These are phyloP conservation scores for Epizoanthus rinbou DNA, from an alignment of 92 coral and sea anemone genomes.

Conservation along the genomic window DNA sequence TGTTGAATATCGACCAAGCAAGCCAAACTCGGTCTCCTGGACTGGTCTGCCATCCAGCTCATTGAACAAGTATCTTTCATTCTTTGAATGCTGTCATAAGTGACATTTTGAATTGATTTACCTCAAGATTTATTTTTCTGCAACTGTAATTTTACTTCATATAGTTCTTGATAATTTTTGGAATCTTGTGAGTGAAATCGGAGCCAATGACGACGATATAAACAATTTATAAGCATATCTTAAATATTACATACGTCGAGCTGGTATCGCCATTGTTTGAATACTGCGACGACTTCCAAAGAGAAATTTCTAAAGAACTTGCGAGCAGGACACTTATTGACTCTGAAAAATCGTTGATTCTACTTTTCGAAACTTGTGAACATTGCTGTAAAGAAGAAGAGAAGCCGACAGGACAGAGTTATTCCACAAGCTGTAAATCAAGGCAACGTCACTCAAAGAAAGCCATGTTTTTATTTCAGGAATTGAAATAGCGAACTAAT, in stretches of 20 bases:
- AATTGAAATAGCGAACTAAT: slow-evolving; percentile 12
- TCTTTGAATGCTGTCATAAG: slow-evolving; percentile 28
- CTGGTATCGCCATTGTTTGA: slow-evolving; percentile 67
- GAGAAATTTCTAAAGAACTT: slow-evolving; percentile 42
- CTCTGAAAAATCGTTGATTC: neutral
- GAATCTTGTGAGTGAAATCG: slow-evolving; percentile 14
- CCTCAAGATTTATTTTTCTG: slow-evolving; percentile 31
- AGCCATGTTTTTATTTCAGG: slow-evolving; percentile 34
- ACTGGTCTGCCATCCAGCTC: neutral
- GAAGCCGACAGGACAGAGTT: neutral
- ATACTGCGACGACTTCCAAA: slow-evolving; percentile 33
- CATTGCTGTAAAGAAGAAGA: neutral
- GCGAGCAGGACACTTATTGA: slow-evolving; percentile 16
- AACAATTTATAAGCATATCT: slow-evolving; percentile 79
- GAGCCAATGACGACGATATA: slow-evolving; percentile 33
- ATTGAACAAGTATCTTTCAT: slow-evolving; percentile 13
- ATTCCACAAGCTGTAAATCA: neutral
- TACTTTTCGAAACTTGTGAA: neutral
- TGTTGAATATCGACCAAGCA: neutral
- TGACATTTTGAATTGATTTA: slow-evolving; percentile 43
- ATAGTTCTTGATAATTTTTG: slow-evolving; percentile 9
- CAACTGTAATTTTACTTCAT: slow-evolving; percentile 16
- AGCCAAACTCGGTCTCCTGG: neutral
- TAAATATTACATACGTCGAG: slow-evolving; percentile 83
- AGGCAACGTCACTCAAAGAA: slow-evolving; percentile 12